These are phyloP conservation scores for Typhlomys cinereus DNA, from an alignment of 2,113 vertebrate species.

Conservation along the genomic window DNA sequence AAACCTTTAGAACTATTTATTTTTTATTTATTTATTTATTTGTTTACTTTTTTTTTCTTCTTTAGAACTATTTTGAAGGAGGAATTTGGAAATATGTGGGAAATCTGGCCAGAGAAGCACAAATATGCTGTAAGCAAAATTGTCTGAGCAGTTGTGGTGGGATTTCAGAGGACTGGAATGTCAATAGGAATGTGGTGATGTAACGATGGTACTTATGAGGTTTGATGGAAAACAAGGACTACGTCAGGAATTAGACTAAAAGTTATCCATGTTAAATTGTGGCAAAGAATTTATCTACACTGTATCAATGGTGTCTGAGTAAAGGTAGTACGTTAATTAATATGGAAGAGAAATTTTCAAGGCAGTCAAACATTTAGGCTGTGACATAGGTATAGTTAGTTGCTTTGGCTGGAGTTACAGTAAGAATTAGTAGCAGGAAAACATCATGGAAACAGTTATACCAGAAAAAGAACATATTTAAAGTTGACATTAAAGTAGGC, in stretches of 20 bases:
- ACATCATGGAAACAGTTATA: background rate
- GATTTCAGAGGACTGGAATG: background rate
- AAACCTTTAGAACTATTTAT: background rate
- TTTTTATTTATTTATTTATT: too few species aligned
- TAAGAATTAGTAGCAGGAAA: background rate
- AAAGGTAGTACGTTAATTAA: background rate
- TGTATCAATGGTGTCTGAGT: background rate
- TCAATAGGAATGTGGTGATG: background rate
- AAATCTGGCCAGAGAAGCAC: background rate
- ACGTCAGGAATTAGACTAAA: background rate
- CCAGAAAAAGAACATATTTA: background rate
- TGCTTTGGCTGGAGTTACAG: background rate
- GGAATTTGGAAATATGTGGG: background rate
- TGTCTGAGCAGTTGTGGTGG: background rate
- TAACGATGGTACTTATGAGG: background rate
- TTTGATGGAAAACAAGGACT: background rate
- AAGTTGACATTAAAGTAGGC: background rate
- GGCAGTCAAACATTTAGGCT: too few species aligned
- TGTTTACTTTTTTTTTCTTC: too few species aligned
- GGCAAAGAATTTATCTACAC: background rate
- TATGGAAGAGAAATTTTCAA: background rate
- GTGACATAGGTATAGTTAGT: too few species aligned
- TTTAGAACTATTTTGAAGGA: background rate
- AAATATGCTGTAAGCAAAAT: background rate
- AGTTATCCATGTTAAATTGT: background rate